Percentiles rank a stretch among this genome's conserved stretches.
Conservation (phyloP, 2,797 vertebrate species). For the Cryptoblepharus egeriae region DNA sequence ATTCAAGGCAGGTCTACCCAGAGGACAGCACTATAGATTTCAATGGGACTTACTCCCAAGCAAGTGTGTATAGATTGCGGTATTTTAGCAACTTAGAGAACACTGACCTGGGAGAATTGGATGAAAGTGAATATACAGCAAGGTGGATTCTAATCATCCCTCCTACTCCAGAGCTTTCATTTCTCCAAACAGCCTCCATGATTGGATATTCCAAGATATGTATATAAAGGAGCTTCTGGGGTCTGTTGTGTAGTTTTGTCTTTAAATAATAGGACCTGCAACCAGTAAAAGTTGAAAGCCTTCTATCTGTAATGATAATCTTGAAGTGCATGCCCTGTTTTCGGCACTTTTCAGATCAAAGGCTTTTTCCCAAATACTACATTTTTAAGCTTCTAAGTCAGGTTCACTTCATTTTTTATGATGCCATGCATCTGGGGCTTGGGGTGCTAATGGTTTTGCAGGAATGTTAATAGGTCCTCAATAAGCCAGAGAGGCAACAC, state of each 20-base stretch:
- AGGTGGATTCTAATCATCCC: not conserved
- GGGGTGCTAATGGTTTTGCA: constrained; percentile 73
- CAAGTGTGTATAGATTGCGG: not conserved
- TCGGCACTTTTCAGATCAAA: constrained; percentile 73
- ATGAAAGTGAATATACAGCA: not conserved
- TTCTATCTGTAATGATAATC: constrained; percentile 68
- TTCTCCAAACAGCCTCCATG: constrained; percentile 22
- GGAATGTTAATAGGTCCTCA: constrained; percentile 74
- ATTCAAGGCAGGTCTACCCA: too few species aligned
- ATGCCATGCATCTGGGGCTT: constrained; percentile 64
- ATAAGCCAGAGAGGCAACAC: constrained; percentile 66
- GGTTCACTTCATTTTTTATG: constrained; percentile 71
- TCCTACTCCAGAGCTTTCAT: accelerated
- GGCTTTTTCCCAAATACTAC: constrained; percentile 69
- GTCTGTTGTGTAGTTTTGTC: constrained; percentile 7
- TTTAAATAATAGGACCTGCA: constrained; percentile 48
- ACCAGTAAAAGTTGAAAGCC: constrained; percentile 70
- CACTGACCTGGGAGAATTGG: not conserved
- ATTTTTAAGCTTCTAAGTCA: constrained; percentile 75
- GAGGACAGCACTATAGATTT: too few species aligned
- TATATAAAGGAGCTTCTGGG: constrained; percentile 28
- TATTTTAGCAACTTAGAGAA: constrained; percentile 12
- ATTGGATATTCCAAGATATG: constrained; percentile 20
- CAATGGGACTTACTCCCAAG: too few species aligned
- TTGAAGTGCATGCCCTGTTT: constrained; percentile 66